Conservation (phyloP, 2,888 invertebrate genomes). For the Rotaria magnacalcarata region DNA sequence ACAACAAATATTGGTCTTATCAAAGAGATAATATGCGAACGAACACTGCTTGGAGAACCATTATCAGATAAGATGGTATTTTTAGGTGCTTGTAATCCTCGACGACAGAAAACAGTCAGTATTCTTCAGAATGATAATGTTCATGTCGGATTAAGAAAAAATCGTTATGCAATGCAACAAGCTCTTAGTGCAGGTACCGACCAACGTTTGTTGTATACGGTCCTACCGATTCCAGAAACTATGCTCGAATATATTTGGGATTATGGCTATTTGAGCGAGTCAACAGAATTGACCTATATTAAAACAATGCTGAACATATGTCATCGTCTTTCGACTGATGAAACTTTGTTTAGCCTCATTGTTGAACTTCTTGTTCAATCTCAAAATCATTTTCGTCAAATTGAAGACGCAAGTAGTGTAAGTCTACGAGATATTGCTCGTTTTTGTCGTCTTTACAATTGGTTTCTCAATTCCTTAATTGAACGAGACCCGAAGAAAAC, state of each 20-base stretch:
- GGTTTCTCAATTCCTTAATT: neutral
- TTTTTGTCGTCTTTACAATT: slow-evolving; percentile 25
- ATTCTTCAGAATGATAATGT: slow-evolving; percentile 36
- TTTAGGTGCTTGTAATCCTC: slow-evolving; percentile 57
- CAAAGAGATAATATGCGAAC: slow-evolving; percentile 57
- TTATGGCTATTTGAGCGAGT: slow-evolving; percentile 36
- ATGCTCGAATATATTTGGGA: slow-evolving; percentile 40
- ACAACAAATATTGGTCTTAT: slow-evolving; percentile 55
- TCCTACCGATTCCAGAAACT: slow-evolving; percentile 37
- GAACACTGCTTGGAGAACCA: slow-evolving; percentile 51
- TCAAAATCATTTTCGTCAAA: slow-evolving; percentile 37
- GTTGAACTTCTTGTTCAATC: slow-evolving; percentile 11
- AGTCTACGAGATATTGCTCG: slow-evolving; percentile 40
- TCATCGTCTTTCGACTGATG: neutral
- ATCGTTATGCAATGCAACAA: slow-evolving; percentile 37
- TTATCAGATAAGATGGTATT: slow-evolving; percentile 52
- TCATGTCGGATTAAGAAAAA: slow-evolving; percentile 26
- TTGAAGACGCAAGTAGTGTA: slow-evolving; percentile 38
- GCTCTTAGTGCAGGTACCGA: neutral
- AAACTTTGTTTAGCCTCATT: neutral
- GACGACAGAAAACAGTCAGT: slow-evolving; percentile 51
- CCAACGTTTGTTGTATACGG: slow-evolving; percentile 40
- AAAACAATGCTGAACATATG: neutral
- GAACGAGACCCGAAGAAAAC: neutral
- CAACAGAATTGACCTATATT: slow-evolving; percentile 34